Percentiles rank a stretch among this genome's conserved stretches.
Evolutionary conservation across 1,140 invertebrate species (phyloP).

Genomic region (Papilio polytes): DNA sequence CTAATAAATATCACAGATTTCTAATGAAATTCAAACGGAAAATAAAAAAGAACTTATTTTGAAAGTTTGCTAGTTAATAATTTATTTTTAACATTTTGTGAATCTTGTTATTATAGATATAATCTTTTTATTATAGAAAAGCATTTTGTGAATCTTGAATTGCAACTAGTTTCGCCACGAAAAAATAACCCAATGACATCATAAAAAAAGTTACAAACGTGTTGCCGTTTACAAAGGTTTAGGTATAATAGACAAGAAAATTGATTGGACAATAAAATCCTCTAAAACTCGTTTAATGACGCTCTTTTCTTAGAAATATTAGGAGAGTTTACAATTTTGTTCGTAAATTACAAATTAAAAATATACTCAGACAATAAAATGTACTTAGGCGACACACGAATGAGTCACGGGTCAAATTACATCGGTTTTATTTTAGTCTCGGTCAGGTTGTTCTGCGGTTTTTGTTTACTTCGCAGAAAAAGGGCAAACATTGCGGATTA

Average conservation of each 20-base stretch:
- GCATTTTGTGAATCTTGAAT: too few relatives aligned
- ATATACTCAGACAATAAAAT: slow-evolving; percentile 9
- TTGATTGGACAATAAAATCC: too few relatives aligned
- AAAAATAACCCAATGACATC: too few relatives aligned
- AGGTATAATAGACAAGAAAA: too few relatives aligned
- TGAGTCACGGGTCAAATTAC: slow-evolving; percentile 34
- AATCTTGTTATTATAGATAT: too few relatives aligned
- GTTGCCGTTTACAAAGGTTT: too few relatives aligned
- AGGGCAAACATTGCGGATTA: slow-evolving; percentile 36
- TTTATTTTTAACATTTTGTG: too few relatives aligned
- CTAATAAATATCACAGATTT: background rate
- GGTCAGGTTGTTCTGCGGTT: slow-evolving; percentile 29
- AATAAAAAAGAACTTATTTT: background rate
- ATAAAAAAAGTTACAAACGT: too few relatives aligned
- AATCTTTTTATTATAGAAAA: too few relatives aligned
- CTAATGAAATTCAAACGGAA: background rate
- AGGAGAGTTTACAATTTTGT: background rate
- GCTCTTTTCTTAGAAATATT: background rate
- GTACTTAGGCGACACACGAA: slow-evolving; percentile 10
- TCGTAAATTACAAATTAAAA: background rate
- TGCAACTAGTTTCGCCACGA: too few relatives aligned
- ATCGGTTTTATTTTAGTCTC: slow-evolving; percentile 33
- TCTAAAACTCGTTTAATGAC: background rate
- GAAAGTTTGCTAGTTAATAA: background rate
- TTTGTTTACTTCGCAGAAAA: slow-evolving; percentile 32